Evolutionary conservation across 2,888 invertebrate species (phyloP).

Genomic region (Argynnis bischoffii): DNA sequence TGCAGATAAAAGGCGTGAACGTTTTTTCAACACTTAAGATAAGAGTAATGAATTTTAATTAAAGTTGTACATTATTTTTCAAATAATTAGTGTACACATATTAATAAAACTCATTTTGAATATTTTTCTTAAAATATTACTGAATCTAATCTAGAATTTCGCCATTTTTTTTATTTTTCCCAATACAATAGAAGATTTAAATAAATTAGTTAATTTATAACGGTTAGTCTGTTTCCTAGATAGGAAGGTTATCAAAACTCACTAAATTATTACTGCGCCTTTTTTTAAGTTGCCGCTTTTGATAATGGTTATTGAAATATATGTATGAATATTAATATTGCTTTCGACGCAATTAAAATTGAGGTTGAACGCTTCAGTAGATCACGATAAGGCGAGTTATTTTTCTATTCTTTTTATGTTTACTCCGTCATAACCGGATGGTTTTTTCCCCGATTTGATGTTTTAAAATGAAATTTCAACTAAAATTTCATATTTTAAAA

Average conservation of each 20-base stretch:
- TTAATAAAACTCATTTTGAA: too few species aligned
- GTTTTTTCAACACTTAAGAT: conserved; percentile 11
- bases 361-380: conserved; percentile 40
- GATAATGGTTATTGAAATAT: conserved; percentile 69
- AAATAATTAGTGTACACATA: too few species aligned
- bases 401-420: conserved; percentile 11
- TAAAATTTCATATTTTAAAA: too few species aligned
- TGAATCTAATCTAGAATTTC: too few species aligned
- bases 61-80: neutral
- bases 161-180: neutral
- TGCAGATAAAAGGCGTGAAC: conserved; percentile 5
- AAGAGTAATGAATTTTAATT: conserved; percentile 5
- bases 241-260: conserved; percentile 60
- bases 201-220: conserved; percentile 19
- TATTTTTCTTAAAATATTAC: too few species aligned
- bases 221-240: conserved; percentile 37
- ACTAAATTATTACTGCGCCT: conserved; percentile 60
- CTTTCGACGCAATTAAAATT: conserved; percentile 64
- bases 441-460: too few species aligned
- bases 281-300: conserved; percentile 64
- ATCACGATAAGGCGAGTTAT: conserved; percentile 37
- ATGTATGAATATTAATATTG: conserved; percentile 62
- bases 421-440: neutral
- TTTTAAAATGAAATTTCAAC: too few species aligned
- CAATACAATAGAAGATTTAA: neutral